Evolutionary conservation across 2,797 vertebrate species (phyloP), one percentile per base, ranked within the genome.

Genomic region (Danio jaintianensis): DNA sequence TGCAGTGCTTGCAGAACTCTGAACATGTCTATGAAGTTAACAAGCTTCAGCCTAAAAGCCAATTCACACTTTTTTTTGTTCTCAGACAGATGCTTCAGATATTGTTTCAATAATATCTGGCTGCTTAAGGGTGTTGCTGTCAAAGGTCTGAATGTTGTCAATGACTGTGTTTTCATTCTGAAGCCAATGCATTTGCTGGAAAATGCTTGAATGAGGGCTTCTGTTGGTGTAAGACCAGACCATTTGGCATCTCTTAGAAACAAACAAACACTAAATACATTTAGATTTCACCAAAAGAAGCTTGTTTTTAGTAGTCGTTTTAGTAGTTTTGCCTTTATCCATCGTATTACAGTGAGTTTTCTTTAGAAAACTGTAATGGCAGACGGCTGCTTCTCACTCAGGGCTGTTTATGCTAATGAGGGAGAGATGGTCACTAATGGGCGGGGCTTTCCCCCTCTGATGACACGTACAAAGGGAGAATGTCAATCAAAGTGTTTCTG

Each of bases 51-150:
- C 64, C 59, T 48, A 3, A 13, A 20, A 40, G 56, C 62, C 56
- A 64, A 22, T 68, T 15, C 38, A 50, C 29, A 75, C 29, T 52
- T n/a, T 47, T n/a, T 47, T 38, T 29, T 58, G 13, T 67, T 67
- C 47, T 59, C 63, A 42, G 55, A 75, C 7, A n/a, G 53, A 61
- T 61, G 3, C 45, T 36, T 29, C 36, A 29, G 43, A 20, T 45
- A 52, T 53, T 75, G 53, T 29, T 81, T 81, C 56, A 42, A 74
- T 22, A 8, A 67, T 58, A 43, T 66, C 52, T 20, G 22, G 43
- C 15, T 50, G 64, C 48, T 16, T 10, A 7, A 11, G 58, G 20
- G 4, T 22, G 12, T 56, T 43, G 62, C 69, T 73, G 20, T 53
- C 63, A 73, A 56, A 56, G 52, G 42, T 40, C 9, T 15, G 7